phyloP scores from a whole-genome alignment of 2,797 vertebrate species.

The Pelodytes ibericus region DNA sequence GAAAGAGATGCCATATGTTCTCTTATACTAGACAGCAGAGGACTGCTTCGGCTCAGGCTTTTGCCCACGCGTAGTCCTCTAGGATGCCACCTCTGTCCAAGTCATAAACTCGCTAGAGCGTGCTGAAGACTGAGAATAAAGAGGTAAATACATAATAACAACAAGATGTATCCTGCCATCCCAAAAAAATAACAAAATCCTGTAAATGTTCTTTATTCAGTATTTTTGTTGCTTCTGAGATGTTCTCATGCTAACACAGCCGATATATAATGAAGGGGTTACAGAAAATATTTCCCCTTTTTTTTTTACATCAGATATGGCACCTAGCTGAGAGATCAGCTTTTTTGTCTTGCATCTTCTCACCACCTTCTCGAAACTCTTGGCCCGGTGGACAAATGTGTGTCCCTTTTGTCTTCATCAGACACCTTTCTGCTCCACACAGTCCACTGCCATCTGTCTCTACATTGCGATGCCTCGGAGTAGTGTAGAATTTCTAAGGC shows the following conservation, averaged over 20 bases:
- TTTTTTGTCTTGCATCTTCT: slow-evolving; percentile 42
- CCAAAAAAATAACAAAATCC: no score
- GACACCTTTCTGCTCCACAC: slow-evolving; percentile 51
- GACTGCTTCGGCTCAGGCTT: no score
- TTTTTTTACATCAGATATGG: neutral
- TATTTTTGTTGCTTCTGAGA: no score
- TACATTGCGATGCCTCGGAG: slow-evolving; percentile 45
- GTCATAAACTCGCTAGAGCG: no score
- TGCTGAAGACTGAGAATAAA: no score
- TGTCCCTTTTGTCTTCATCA: slow-evolving; percentile 55
- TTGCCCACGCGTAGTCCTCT: no score
- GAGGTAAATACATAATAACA: no score
- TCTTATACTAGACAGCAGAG: no score
- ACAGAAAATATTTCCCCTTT: neutral
- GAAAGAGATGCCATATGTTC: no score
- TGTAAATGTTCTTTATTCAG: no score
- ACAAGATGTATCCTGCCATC: no score
- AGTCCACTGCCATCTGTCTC: slow-evolving; percentile 54
- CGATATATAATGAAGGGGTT: neutral
- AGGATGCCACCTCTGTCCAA: no score
- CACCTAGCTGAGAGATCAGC: slow-evolving; percentile 26
- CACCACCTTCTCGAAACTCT: slow-evolving; percentile 20
- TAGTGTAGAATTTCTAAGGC: slow-evolving; percentile 55
- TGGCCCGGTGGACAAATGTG: slow-evolving; percentile 50
- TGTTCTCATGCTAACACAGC: neutral